Evolutionary conservation across 2,888 invertebrate species (phyloP).

Genomic region (Protodeltote pygarga): DNA sequence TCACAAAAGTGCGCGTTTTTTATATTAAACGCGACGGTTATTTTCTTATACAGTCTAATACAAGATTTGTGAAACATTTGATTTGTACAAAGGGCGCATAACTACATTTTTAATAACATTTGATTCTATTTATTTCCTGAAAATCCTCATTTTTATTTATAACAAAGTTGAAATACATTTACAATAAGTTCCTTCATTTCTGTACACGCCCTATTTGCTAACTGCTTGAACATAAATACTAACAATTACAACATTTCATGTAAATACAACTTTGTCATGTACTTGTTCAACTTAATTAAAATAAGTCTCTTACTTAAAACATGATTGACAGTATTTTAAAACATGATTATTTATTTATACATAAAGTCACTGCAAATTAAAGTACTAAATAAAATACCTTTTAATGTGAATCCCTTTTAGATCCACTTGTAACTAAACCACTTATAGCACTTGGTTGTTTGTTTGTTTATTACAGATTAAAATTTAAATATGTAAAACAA

Average conservation of each 20-base stretch:
- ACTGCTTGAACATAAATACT: constrained; percentile 26
- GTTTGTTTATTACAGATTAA: too few relatives aligned
- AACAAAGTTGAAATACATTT: constrained; percentile 25
- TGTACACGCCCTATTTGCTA: constrained; percentile 25
- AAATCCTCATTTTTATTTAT: too few relatives aligned
- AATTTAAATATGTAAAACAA: too few relatives aligned
- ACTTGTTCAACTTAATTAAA: constrained; percentile 46
- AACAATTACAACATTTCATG: constrained; percentile 45
- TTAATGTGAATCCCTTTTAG: not conserved
- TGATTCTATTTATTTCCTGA: too few relatives aligned
- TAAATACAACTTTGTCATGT: constrained; percentile 54
- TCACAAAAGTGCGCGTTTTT: not conserved
- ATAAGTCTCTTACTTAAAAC: constrained; percentile 26
- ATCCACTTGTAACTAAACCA: not conserved
- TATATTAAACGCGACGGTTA: constrained; percentile 2
- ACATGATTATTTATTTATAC: not conserved
- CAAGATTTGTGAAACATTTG: constrained; percentile 26
- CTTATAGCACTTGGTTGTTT: too few relatives aligned
- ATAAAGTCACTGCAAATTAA: too few relatives aligned
- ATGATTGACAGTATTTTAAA: constrained; percentile 12
- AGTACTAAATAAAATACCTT: too few relatives aligned
- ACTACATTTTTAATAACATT: not conserved
- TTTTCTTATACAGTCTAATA: not conserved
- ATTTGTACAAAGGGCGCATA: constrained; percentile 38
- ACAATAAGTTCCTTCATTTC: constrained; percentile 4